phyloP scores from a whole-genome alignment of 1,140 invertebrate genomes.

The Drosophila trapezifrons region DNA sequence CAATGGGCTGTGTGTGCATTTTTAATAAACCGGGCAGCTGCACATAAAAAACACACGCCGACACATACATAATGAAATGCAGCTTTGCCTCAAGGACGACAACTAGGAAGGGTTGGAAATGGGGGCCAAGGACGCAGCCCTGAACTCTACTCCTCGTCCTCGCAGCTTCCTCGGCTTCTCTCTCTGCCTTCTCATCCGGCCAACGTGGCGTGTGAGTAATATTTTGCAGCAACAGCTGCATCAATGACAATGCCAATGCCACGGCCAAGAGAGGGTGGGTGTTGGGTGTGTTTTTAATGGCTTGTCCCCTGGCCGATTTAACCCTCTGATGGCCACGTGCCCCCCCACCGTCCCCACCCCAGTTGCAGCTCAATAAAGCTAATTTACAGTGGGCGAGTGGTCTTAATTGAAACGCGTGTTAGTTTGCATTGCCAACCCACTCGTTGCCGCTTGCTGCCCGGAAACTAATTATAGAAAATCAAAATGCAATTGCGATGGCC shows the following conservation, averaged over 20 bases:
- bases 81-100: constrained; percentile 40
- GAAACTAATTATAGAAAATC: constrained; percentile 51
- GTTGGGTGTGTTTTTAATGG: constrained; percentile 50
- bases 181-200: not conserved
- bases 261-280: constrained; percentile 17
- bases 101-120: not conserved
- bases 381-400: constrained; percentile 52
- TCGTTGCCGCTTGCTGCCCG: constrained; percentile 23
- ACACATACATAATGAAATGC: constrained; percentile 48
- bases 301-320: constrained; percentile 26
- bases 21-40: constrained; percentile 47
- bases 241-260: constrained; percentile 59
- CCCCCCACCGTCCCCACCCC: not conserved
- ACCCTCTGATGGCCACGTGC: constrained; percentile 5
- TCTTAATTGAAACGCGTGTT: constrained; percentile 65
- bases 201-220: constrained; percentile 60
- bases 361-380: constrained; percentile 51
- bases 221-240: constrained; percentile 56
- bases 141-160: constrained; percentile 9
- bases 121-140: constrained; percentile 47
- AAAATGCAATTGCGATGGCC: constrained; percentile 49
- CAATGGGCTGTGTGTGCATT: constrained; percentile 41
- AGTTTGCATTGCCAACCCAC: constrained; percentile 31
- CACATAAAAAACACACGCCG: constrained; percentile 27
- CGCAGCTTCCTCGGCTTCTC: not conserved